Percentiles rank a stretch among this genome's conserved stretches.
Evolutionary conservation across 1,140 invertebrate genomes (phyloP).

Genomic region (Saxidomus purpurata): DNA sequence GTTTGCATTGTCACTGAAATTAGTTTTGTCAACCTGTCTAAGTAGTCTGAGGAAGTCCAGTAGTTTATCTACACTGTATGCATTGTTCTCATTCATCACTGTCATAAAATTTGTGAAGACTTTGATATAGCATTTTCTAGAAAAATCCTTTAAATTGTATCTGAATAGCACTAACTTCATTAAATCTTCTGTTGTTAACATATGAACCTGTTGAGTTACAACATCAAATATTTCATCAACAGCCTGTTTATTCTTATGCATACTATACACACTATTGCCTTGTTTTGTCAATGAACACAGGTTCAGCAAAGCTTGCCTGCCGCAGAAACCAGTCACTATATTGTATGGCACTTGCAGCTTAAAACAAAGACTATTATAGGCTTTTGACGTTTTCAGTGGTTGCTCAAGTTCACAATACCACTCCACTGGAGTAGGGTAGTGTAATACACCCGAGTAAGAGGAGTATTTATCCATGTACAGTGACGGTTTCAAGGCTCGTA

Average conservation of each 20-base stretch:
- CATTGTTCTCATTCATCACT: neutral
- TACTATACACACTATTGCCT: neutral
- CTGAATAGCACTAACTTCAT: neutral
- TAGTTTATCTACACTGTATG: neutral
- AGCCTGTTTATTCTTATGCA: neutral
- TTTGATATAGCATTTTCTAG: neutral
- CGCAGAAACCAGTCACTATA: neutral
- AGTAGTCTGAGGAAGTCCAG: neutral
- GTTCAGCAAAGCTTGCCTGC: neutral
- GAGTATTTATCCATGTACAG: neutral
- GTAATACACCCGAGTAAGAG: neutral
- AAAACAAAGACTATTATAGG: constrained; percentile 1
- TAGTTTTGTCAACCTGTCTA: neutral
- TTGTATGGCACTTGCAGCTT: neutral
- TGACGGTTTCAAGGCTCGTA: neutral
- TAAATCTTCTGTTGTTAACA: neutral
- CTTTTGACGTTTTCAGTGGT: neutral
- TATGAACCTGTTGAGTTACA: neutral
- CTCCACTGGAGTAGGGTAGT: neutral
- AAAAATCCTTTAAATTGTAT: constrained; percentile 2
- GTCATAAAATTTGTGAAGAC: neutral
- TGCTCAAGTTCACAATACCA: neutral
- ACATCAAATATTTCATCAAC: constrained; percentile 8
- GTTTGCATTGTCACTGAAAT: neutral
- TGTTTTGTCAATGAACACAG: neutral